Base-by-base conservation (phyloP, 2,888 invertebrate species). In the Hyppa rectilinea region DNA sequence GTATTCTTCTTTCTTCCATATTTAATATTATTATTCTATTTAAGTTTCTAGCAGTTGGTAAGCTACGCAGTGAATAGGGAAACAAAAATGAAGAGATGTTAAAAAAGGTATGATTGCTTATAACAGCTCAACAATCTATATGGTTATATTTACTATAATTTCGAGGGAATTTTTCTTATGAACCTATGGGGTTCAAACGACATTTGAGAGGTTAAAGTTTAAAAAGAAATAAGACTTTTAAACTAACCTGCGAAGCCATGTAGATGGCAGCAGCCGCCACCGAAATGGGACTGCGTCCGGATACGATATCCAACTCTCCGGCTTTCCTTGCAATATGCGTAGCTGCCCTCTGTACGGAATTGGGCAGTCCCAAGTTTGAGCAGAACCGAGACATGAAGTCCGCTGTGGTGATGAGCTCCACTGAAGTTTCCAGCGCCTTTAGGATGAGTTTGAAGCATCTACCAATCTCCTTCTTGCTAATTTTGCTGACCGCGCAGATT, bases 351-450 rank as follows among this genome's bases (percentile, higher is more conserved):
- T 99, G 99, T 5, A 98, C 98, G 93, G 98, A 97, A 86, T 98
- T 98, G 0, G 99, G 98, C 60, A 98, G 90, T 49, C 97, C 98
- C 84, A 99, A 96, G 92, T 99, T 99, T 0, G 99, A 98, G 92
- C 99, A 99, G 96, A 99, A 99, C 83, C 98, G 97, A 36, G 99
- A 99, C 99, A 99, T 99, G 92, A 99, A 99, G 91, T 99, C 99
- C 1, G 99, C 99, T 0, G 99, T 99, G 0, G 99, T 99, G 72
- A 99, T 99, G 70, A 99, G 97, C 90, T 99, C 99, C 10, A 99
- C 99, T 43, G 98, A 99, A 0, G 99, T 99, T 92, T 99, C 99
- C 63, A 99, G 95, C 0, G 99, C 99, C 92, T 99, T 99, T 49
- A 99, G 96, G 74, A 99, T 99, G 52, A 99, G 94, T 90, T 99